A percentile compares a stretch with the other conserved stretches of the same genome.
Conservation (phyloP, 2,888 invertebrate genomes). For the Argyra leucocephala region DNA sequence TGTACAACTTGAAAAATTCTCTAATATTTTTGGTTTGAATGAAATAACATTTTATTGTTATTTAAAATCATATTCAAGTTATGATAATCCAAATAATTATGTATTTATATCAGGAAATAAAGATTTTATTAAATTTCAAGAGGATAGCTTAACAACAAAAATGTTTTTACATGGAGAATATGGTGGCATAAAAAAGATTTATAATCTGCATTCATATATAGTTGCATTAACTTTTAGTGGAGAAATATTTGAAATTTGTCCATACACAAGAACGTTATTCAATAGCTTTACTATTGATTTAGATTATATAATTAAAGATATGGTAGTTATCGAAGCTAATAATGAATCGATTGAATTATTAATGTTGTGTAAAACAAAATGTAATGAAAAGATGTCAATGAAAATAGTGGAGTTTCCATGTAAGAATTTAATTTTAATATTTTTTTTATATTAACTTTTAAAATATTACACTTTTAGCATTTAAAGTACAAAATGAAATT, state of each 20-base stretch:
- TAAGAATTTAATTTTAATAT: slow-evolving; percentile 23
- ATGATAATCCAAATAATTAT: slow-evolving; percentile 19
- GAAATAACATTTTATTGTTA: slow-evolving; percentile 26
- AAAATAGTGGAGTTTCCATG: slow-evolving; percentile 41
- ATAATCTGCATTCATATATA: slow-evolving; percentile 34
- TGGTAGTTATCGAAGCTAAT: slow-evolving; percentile 37
- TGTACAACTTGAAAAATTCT: slow-evolving; percentile 26
- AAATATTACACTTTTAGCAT: slow-evolving; percentile 26
- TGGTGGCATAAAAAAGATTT: slow-evolving; percentile 33
- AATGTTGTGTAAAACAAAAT: slow-evolving; percentile 31
- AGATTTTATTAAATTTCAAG: slow-evolving; percentile 28
- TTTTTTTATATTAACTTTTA: neutral
- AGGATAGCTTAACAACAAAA: slow-evolving; percentile 23
- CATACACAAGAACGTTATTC: slow-evolving; percentile 30
- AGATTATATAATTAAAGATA: slow-evolving; percentile 33
- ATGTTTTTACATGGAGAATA: slow-evolving; percentile 30
- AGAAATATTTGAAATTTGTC: slow-evolving; percentile 37
- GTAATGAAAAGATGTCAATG: slow-evolving; percentile 27
- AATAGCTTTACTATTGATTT: slow-evolving; percentile 12
- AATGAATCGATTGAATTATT: slow-evolving; percentile 37
- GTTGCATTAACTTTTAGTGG: slow-evolving; percentile 36
- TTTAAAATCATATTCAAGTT: slow-evolving; percentile 8
- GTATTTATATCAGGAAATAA: slow-evolving; percentile 27
- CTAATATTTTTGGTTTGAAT: slow-evolving; percentile 25
- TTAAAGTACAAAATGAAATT: slow-evolving; percentile 36